phyloP scores from a whole-genome alignment of 2,113 vertebrate genomes.

The Oryzias celebensis region DNA sequence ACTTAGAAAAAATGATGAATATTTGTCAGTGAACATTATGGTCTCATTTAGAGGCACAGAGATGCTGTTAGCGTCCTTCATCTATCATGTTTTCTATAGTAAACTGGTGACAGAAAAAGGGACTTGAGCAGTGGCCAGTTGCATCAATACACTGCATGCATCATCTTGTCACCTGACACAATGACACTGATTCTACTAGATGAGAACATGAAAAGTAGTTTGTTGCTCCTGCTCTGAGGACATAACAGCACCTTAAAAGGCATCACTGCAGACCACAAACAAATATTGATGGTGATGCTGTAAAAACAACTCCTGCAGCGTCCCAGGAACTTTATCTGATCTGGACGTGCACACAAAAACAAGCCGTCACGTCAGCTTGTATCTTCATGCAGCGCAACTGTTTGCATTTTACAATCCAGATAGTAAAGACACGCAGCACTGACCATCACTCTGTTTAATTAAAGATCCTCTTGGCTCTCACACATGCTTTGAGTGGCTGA shows the following conservation, averaged over 20 bases:
- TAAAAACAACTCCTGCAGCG: slow-evolving; percentile 44
- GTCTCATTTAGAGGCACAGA: slow-evolving; percentile 6
- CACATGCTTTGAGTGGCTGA: slow-evolving; percentile 64
- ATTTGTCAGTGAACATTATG: slow-evolving; percentile 22
- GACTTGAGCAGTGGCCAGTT: slow-evolving; percentile 48
- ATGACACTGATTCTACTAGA: slow-evolving; percentile 42
- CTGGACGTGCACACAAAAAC: slow-evolving; percentile 53
- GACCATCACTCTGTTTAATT: slow-evolving; percentile 68
- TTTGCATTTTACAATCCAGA: slow-evolving; percentile 25
- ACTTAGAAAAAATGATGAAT: slow-evolving; percentile 9
- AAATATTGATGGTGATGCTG: slow-evolving; percentile 53
- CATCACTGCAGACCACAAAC: slow-evolving; percentile 21
- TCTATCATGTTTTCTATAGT: slow-evolving; percentile 40
- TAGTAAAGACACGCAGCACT: slow-evolving; percentile 40
- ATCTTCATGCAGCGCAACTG: slow-evolving; percentile 17
- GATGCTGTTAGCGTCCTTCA: slow-evolving; percentile 1
- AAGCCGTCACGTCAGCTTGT: slow-evolving; percentile 7
- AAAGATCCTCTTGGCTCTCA: slow-evolving; percentile 64
- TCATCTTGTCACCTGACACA: slow-evolving; percentile 56
- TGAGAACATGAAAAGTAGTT: slow-evolving; percentile 41
- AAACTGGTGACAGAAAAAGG: slow-evolving; percentile 45
- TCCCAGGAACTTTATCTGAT: slow-evolving; percentile 39
- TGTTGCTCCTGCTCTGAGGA: slow-evolving; percentile 27
- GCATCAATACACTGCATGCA: slow-evolving; percentile 39
- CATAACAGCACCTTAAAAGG: slow-evolving; percentile 40